Conservation (phyloP, 1,140 invertebrate genomes). For the Danaus melanippus region DNA sequence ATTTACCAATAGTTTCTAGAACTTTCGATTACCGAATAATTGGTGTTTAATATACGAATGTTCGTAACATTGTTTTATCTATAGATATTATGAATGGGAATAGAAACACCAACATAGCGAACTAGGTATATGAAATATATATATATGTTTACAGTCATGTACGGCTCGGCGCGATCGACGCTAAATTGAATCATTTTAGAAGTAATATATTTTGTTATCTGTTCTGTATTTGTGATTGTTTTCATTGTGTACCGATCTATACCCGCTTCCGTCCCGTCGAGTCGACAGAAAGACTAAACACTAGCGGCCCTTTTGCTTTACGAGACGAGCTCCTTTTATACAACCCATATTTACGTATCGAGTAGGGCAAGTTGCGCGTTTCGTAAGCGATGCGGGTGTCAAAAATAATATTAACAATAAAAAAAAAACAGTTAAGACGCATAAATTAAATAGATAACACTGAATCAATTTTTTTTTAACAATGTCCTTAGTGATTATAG, state of each 20-base stretch:
- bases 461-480: conserved; percentile 22
- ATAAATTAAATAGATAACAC: conserved; percentile 28
- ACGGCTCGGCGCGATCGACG: conserved; percentile 31
- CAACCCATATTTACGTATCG: conserved; percentile 29
- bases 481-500: conserved; percentile 20
- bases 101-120: conserved; percentile 69
- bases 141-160: conserved; percentile 38
- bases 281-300: conserved; percentile 25
- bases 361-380: conserved; percentile 31
- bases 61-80: conserved; percentile 46
- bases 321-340: conserved; percentile 33
- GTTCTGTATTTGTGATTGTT: conserved; percentile 59
- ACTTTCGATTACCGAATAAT: conserved; percentile 28
- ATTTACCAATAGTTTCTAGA: conserved; percentile 58
- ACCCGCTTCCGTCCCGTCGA: conserved; percentile 32
- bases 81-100: conserved; percentile 61
- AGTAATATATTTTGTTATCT: conserved; percentile 64
- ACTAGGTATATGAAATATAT: conserved; percentile 59
- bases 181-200: conserved; percentile 40
- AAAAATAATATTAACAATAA: conserved; percentile 1
- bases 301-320: conserved; percentile 32
- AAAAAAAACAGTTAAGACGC: conserved; percentile 33
- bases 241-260: conserved; percentile 38
- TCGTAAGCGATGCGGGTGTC: conserved; percentile 38
- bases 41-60: conserved; percentile 28